A percentile compares a stretch with the other conserved stretches of the same genome.
phyloP scores from a whole-genome alignment of 2,888 invertebrate genomes.

The Adelphocoris suturalis region DNA sequence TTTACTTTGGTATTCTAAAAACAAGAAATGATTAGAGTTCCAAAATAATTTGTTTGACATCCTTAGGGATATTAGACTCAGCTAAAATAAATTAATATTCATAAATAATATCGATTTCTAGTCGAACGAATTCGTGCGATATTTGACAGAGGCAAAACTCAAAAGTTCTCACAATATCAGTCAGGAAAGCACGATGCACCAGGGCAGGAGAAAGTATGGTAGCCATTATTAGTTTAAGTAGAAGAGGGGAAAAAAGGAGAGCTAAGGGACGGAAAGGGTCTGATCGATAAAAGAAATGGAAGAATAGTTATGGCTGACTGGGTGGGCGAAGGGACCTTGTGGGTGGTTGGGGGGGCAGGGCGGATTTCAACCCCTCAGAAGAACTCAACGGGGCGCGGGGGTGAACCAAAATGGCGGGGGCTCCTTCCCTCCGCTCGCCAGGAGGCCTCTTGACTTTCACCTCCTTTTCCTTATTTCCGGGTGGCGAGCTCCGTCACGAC shows the following conservation, averaged over 20 bases:
- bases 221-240: slow-evolving; percentile 31
- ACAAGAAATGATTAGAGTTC: too few species aligned
- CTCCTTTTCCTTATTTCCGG: slow-evolving; percentile 61
- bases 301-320: slow-evolving; percentile 69
- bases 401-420: slow-evolving; percentile 51
- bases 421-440: background rate
- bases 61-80: too few species aligned
- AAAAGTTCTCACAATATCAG: background rate
- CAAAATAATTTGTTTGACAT: too few species aligned
- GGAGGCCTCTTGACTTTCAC: background rate
- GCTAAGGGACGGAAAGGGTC: background rate
- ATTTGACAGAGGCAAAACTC: background rate
- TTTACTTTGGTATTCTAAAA: too few species aligned
- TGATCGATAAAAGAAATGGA: slow-evolving; percentile 69
- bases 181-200: background rate
- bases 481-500: background rate
- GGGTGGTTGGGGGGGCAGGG: background rate
- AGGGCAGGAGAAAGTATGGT: background rate
- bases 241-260: background rate
- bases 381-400: slow-evolving; percentile 7
- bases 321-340: slow-evolving; percentile 61
- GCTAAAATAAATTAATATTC: too few species aligned
- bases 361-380: slow-evolving; percentile 3
- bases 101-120: too few species aligned
- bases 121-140: too few species aligned